Percentiles rank a stretch among this genome's conserved stretches.
phyloP scores from a whole-genome alignment of 2,113 vertebrate species.

The Nannospalax galili region DNA sequence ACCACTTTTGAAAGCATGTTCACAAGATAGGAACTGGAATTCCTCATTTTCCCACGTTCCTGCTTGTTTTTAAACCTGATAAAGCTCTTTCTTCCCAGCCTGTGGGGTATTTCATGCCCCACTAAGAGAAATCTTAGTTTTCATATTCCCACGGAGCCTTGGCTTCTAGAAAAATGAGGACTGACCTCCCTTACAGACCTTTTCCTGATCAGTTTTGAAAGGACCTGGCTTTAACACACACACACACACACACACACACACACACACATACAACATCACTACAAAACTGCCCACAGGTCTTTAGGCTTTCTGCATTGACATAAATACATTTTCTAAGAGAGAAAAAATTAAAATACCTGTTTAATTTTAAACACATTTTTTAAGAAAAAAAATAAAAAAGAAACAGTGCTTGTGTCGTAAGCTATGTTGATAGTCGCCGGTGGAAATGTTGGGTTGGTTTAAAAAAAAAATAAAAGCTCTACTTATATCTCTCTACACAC shows the following conservation, averaged over 20 bases:
- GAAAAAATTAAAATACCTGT: conserved; percentile 68
- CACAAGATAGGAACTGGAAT: conserved; percentile 45
- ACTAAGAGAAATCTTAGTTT: neutral
- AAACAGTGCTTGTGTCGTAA: conserved; percentile 75
- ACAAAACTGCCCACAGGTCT: conserved; percentile 73
- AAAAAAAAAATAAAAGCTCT: conserved; percentile 86
- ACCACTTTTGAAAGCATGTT: conserved; percentile 35
- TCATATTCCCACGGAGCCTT: conserved; percentile 28
- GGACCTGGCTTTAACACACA: conserved; percentile 63
- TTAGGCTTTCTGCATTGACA: conserved; percentile 75
- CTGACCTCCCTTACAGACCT: neutral
- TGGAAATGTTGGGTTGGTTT: conserved; percentile 85
- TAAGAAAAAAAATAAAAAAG: conserved; percentile 71
- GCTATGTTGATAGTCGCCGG: conserved; percentile 81
- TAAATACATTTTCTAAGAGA: conserved; percentile 75
- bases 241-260: conserved; percentile 38
- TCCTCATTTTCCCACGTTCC: conserved; percentile 51
- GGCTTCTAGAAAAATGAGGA: conserved; percentile 44
- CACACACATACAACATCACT: conserved; percentile 28
- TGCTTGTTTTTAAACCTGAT: conserved; percentile 62
- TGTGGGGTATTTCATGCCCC: conserved; percentile 41
- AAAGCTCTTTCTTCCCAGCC: conserved; percentile 34
- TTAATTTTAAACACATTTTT: conserved; percentile 85
- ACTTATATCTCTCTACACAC: conserved; percentile 82
- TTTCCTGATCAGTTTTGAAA: conserved; percentile 58